These are phyloP conservation scores for Psephotus haematonotus DNA, from an alignment of 2,113 vertebrate genomes.

Conservation along the genomic window DNA sequence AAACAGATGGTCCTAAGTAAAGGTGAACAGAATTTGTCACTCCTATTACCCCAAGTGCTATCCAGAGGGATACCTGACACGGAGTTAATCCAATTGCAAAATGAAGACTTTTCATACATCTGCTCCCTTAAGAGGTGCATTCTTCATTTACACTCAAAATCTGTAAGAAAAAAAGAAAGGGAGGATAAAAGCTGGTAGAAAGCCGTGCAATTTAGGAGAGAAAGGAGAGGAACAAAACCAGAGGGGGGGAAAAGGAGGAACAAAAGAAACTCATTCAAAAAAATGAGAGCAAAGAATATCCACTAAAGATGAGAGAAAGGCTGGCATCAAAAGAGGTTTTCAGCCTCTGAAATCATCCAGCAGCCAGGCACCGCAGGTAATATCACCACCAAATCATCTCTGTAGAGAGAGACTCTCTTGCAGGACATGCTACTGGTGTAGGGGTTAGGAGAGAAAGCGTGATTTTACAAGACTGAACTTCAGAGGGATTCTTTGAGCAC, in stretches of 20 bases:
- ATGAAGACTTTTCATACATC: background rate
- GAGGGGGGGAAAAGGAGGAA: background rate
- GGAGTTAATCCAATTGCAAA: background rate
- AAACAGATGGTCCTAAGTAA: background rate
- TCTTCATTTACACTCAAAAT: slow-evolving; percentile 22
- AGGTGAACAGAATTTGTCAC: background rate
- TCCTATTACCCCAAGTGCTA: background rate
- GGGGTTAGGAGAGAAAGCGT: background rate
- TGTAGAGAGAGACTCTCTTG: background rate
- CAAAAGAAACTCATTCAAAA: slow-evolving; percentile 4
- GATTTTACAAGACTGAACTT: slow-evolving; percentile 10
- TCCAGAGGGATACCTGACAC: background rate
- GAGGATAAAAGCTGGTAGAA: slow-evolving; percentile 30
- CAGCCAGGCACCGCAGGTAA: background rate
- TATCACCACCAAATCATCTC: background rate
- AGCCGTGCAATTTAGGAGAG: slow-evolving; percentile 13
- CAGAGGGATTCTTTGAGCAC: background rate
- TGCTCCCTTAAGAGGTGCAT: background rate
- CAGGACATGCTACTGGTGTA: background rate
- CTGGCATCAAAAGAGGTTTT: slow-evolving; percentile 22
- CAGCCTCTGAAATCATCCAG: background rate
- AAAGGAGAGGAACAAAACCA: slow-evolving; percentile 25
- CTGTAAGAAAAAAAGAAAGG: background rate
- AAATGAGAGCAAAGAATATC: background rate
- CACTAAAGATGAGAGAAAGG: background rate